phyloP scores from a whole-genome alignment of 2,113 vertebrate species.

The Myodes glareolus region DNA sequence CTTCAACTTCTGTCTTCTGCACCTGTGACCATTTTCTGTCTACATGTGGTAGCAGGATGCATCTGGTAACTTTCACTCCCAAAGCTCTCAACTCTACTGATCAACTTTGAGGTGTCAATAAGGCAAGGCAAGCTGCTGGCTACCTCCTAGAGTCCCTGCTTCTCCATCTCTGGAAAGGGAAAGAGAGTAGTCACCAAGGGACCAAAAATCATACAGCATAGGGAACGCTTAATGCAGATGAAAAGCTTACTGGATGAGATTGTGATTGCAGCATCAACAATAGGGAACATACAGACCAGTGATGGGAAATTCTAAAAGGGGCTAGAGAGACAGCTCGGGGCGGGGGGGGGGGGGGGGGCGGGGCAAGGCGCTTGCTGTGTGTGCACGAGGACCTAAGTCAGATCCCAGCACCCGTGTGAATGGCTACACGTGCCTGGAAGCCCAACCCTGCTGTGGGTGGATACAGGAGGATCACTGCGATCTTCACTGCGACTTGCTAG shows the following conservation, averaged over 20 bases:
- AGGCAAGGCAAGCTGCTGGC: not conserved
- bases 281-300: not conserved
- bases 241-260: not conserved
- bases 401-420: not conserved
- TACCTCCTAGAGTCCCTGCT: not conserved
- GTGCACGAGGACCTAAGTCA: not conserved
- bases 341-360: too few species aligned
- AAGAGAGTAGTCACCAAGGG: too few species aligned
- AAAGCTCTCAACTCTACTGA: not conserved
- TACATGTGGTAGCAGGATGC: not conserved
- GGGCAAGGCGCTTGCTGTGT: not conserved
- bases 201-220: too few species aligned
- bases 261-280: not conserved
- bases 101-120: not conserved
- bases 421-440: not conserved
- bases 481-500: not conserved
- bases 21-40: not conserved
- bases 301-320: not conserved
- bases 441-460: not conserved
- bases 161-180: conserved; percentile 18
- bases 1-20: not conserved
- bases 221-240: not conserved
- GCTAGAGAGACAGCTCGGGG: not conserved
- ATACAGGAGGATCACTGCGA: not conserved
- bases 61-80: not conserved